Evolutionary conservation across 2,888 invertebrate genomes (phyloP).

Genomic region (Aromia moschata): DNA sequence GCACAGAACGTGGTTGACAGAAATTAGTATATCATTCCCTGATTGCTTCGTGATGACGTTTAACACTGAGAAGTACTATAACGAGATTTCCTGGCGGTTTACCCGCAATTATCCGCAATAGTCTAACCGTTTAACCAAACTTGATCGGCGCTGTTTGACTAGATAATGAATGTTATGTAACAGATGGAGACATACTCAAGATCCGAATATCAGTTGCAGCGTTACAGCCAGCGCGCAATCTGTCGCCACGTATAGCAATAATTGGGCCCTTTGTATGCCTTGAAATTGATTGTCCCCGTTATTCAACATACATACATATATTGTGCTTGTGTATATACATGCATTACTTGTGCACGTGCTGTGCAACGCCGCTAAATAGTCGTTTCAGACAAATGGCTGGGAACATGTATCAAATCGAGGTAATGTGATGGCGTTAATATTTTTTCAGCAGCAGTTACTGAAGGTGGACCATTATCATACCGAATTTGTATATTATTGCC

Average conservation of each 20-base stretch:
- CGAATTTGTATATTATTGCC: too few species aligned
- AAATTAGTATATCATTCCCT: too few species aligned
- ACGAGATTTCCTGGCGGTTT: slow-evolving; percentile 25
- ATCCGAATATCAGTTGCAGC: slow-evolving; percentile 17
- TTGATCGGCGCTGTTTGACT: slow-evolving; percentile 26
- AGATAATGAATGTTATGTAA: slow-evolving; percentile 20
- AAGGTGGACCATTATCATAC: too few species aligned
- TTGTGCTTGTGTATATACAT: too few species aligned
- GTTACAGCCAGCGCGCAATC: slow-evolving; percentile 2
- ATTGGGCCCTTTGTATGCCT: neutral
- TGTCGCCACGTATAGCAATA: slow-evolving; percentile 9
- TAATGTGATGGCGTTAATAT: too few species aligned
- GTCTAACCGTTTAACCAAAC: slow-evolving; percentile 28
- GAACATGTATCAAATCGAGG: too few species aligned
- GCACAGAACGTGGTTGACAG: too few species aligned
- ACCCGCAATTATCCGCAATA: slow-evolving; percentile 35
- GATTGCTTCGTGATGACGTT: neutral
- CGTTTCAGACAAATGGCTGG: too few species aligned
- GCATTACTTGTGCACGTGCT: too few species aligned
- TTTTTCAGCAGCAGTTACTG: too few species aligned
- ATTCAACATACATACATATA: too few species aligned
- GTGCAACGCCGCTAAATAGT: too few species aligned
- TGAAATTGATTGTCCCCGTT: neutral
- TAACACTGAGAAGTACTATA: slow-evolving; percentile 13
- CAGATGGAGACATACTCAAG: slow-evolving; percentile 16